Evolutionary conservation across 92 coral and sea anemone genomes (phyloP).

Genomic region (Paragorgia papillata): DNA sequence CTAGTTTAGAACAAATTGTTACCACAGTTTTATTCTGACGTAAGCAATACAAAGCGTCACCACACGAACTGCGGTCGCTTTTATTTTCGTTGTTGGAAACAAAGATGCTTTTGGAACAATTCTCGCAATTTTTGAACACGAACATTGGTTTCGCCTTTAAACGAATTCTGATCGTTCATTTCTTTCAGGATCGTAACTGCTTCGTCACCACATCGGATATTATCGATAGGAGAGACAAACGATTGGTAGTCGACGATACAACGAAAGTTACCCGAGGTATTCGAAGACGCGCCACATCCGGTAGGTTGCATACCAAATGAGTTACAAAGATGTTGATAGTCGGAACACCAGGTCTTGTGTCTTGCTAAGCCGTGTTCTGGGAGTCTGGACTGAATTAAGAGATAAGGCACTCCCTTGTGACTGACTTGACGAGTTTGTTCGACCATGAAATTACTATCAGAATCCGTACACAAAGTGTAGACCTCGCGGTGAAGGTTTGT

Average conservation of each 20-base stretch:
- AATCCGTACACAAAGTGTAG: slow-evolving; percentile 58
- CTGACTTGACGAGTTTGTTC: slow-evolving; percentile 27
- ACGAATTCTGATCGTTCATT: not conserved
- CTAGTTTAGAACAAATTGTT: slow-evolving; percentile 49
- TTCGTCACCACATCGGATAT: not conserved
- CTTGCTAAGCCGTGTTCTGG: slow-evolving; percentile 38
- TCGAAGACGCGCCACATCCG: slow-evolving; percentile 6
- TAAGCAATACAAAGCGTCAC: not conserved
- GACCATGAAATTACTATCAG: slow-evolving; percentile 57
- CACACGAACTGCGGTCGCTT: not conserved
- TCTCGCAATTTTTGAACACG: slow-evolving; percentile 2
- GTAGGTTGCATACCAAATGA: slow-evolving; percentile 60
- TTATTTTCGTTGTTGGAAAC: too few relatives aligned
- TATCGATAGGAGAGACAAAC: not conserved
- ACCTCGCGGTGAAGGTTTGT: slow-evolving; percentile 36
- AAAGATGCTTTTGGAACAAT: not conserved
- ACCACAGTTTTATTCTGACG: not conserved
- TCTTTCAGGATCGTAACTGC: not conserved
- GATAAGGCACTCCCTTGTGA: slow-evolving; percentile 47
- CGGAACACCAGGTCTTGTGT: slow-evolving; percentile 57
- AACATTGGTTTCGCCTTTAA: not conserved
- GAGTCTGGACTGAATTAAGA: slow-evolving; percentile 42
- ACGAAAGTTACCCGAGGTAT: not conserved
- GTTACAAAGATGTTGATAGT: slow-evolving; percentile 54
- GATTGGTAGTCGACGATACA: slow-evolving; percentile 8